phyloP scores from a whole-genome alignment of 2,888 invertebrate species.

The Sesia bembeciformis region DNA sequence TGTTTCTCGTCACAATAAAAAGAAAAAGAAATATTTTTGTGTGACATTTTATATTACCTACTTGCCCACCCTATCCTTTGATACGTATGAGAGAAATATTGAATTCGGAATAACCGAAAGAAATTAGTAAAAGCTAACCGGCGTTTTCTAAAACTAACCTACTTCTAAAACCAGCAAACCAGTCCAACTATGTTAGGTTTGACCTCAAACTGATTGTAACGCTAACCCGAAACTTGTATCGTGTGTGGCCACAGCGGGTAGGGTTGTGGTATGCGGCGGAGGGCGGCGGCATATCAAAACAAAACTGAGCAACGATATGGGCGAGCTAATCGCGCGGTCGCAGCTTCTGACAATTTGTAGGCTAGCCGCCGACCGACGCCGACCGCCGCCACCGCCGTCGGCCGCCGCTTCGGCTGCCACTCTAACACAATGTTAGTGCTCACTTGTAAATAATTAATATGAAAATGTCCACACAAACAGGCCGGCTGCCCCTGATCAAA shows the following conservation, averaged over 20 bases:
- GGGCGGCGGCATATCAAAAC: conserved; percentile 36
- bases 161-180: conserved; percentile 8
- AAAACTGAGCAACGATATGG: conserved; percentile 32
- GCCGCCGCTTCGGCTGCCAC: neutral
- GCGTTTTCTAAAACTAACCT: neutral
- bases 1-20: no score
- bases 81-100: no score
- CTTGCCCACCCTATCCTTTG: no score
- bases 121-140: no score
- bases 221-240: conserved; percentile 33
- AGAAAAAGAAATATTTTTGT: no score
- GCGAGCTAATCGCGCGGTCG: conserved; percentile 45
- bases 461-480: no score
- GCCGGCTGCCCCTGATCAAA: no score
- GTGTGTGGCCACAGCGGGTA: conserved; percentile 27
- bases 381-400: conserved; percentile 10
- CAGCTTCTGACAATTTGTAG: conserved; percentile 40
- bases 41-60: no score
- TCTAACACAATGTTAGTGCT: no score
- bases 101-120: no score
- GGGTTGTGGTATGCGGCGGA: conserved; percentile 1
- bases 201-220: conserved; percentile 41
- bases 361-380: conserved; percentile 42
- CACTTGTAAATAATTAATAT: no score
- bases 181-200: conserved; percentile 19